phyloP scores from a whole-genome alignment of 2,113 vertebrate genomes.

The Cettia cetti region DNA sequence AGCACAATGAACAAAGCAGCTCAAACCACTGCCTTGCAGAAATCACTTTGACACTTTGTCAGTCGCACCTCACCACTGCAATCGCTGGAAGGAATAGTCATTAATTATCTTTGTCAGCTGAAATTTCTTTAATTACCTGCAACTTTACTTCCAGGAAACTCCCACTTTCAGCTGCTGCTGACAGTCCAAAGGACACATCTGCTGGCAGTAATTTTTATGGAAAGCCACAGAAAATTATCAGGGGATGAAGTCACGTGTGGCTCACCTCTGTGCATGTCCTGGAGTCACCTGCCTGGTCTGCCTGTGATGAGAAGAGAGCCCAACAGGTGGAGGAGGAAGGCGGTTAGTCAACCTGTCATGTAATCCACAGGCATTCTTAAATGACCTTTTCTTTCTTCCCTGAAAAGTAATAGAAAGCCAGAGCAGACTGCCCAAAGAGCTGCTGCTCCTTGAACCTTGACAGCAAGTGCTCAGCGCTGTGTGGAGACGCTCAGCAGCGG shows the following conservation, averaged over 20 bases:
- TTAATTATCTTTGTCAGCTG: background rate
- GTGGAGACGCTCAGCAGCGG: background rate
- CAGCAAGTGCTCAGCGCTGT: background rate
- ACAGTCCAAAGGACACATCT: background rate
- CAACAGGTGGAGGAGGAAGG: background rate
- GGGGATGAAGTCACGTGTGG: background rate
- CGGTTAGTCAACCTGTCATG: background rate
- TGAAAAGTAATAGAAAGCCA: background rate
- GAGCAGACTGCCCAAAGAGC: background rate
- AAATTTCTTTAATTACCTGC: background rate
- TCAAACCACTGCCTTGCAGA: background rate
- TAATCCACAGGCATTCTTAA: background rate
- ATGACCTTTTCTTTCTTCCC: background rate
- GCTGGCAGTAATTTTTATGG: background rate
- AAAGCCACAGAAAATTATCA: background rate
- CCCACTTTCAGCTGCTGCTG: background rate
- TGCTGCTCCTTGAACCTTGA: background rate
- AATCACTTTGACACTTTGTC: background rate
- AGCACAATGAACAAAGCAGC: fast-evolving
- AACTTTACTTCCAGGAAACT: background rate
- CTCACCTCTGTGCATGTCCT: background rate
- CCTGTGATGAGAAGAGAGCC: background rate
- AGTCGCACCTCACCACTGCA: fast-evolving
- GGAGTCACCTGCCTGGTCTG: background rate
- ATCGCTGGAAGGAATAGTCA: background rate